Evolutionary conservation across 2,888 invertebrate species (phyloP).

Genomic region (Latrodectus elegans): DNA sequence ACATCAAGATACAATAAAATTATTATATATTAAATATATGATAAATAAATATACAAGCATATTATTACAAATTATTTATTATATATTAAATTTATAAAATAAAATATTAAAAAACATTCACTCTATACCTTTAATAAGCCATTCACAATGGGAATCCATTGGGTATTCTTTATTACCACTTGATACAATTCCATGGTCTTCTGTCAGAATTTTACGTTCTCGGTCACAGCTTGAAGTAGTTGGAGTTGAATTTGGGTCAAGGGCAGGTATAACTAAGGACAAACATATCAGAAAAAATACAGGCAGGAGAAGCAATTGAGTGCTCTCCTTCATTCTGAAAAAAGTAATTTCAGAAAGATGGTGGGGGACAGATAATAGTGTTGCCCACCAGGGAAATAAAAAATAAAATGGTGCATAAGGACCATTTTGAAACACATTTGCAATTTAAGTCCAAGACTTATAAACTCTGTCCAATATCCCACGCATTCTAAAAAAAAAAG

Average conservation of each 20-base stretch:
- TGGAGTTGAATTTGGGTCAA: constrained; percentile 16
- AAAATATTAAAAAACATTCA: too few species aligned
- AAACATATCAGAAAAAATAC: constrained; percentile 45
- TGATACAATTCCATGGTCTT: constrained; percentile 85
- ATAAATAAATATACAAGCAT: too few species aligned
- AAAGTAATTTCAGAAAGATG: background rate
- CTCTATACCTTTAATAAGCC: constrained; percentile 89
- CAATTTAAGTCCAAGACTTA: background rate
- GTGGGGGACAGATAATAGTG: constrained; percentile 15
- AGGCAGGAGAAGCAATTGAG: background rate
- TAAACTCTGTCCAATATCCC: background rate
- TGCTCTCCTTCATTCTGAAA: background rate
- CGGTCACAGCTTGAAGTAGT: constrained; percentile 70
- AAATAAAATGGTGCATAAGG: background rate
- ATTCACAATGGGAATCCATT: constrained; percentile 94
- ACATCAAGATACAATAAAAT: too few species aligned
- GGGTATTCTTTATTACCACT: constrained; percentile 94
- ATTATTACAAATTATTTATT: too few species aligned
- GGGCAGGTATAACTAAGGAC: constrained; percentile 22
- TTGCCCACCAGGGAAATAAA: constrained; percentile 29
- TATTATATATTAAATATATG: too few species aligned
- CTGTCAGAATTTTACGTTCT: constrained; percentile 72
- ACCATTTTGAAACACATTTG: background rate
- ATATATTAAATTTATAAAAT: too few species aligned
- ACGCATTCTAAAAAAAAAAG: too few species aligned